Evolutionary conservation across 2,113 vertebrate species (phyloP).

Genomic region (Pungitius pungitius): DNA sequence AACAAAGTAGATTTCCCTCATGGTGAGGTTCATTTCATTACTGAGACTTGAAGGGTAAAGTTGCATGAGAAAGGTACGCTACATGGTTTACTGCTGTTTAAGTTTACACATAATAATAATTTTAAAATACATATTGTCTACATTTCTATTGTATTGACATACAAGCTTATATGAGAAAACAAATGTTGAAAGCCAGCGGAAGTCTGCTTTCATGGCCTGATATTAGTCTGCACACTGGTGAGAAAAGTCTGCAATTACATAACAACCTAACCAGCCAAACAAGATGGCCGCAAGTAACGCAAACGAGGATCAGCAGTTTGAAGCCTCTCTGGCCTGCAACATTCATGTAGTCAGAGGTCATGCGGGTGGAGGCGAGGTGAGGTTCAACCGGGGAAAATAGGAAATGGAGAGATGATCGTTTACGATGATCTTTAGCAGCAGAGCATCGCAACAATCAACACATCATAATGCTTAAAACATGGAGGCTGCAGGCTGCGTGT

Average conservation of each 20-base stretch:
- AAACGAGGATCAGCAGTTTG: not conserved
- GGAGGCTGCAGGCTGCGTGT: not conserved
- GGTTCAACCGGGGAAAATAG: not conserved
- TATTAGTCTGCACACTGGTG: not conserved
- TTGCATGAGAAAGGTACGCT: too few relatives aligned
- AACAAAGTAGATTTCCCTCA: not conserved
- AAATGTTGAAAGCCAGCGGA: not conserved
- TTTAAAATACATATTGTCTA: not conserved
- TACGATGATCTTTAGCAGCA: not conserved
- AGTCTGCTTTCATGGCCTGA: not conserved
- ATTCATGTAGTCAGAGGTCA: conserved; percentile 17
- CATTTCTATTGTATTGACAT: too few relatives aligned
- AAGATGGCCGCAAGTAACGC: not conserved
- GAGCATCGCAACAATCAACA: not conserved
- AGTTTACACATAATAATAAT: too few relatives aligned
- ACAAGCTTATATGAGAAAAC: not conserved
- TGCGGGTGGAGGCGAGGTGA: not conserved
- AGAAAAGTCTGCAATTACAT: conserved; percentile 2
- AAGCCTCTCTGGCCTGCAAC: not conserved
- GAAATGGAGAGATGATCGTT: not conserved
- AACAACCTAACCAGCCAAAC: conserved; percentile 3
- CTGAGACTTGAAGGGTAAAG: not conserved
- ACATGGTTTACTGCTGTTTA: not conserved
- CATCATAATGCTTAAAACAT: not conserved
- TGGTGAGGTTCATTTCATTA: not conserved